These are phyloP conservation scores for Pomacea maculata DNA, from an alignment of 1,140 invertebrate species.

Conservation along the genomic window DNA sequence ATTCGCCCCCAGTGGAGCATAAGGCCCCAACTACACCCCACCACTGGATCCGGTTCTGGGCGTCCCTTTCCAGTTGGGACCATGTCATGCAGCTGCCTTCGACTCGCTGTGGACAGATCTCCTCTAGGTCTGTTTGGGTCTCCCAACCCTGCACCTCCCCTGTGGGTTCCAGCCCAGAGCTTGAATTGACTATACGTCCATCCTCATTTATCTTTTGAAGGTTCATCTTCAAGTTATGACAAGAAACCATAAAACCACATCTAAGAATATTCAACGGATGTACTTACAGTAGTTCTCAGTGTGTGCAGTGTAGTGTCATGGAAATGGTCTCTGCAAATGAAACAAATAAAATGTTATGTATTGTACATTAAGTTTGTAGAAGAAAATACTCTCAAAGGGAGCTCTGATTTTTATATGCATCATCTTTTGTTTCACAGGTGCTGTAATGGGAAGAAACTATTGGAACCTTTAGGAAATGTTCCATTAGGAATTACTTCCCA, in stretches of 20 bases:
- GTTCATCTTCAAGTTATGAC: not conserved
- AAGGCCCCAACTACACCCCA: no score
- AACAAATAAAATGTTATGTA: slow-evolving; percentile 19
- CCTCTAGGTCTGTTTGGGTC: no score
- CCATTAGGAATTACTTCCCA: no score
- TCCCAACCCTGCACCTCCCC: no score
- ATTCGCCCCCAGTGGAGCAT: no score
- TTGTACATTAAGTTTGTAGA: not conserved
- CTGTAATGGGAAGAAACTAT: no score
- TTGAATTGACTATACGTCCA: not conserved
- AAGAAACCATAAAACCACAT: not conserved
- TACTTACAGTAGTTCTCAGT: slow-evolving; percentile 53
- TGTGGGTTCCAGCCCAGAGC: no score
- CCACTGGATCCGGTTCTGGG: no score
- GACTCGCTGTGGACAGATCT: no score
- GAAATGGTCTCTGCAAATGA: slow-evolving; percentile 49
- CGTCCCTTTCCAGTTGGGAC: no score
- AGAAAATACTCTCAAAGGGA: not conserved
- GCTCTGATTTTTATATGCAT: not conserved
- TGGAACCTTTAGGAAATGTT: no score
- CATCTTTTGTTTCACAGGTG: not conserved
- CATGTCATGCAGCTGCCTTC: no score
- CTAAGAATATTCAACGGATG: not conserved
- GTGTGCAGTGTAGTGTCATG: slow-evolving; percentile 42
- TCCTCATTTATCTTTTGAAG: not conserved